Base-by-base conservation (phyloP, 2,888 invertebrate genomes). In the Hanleya hanleyi region DNA sequence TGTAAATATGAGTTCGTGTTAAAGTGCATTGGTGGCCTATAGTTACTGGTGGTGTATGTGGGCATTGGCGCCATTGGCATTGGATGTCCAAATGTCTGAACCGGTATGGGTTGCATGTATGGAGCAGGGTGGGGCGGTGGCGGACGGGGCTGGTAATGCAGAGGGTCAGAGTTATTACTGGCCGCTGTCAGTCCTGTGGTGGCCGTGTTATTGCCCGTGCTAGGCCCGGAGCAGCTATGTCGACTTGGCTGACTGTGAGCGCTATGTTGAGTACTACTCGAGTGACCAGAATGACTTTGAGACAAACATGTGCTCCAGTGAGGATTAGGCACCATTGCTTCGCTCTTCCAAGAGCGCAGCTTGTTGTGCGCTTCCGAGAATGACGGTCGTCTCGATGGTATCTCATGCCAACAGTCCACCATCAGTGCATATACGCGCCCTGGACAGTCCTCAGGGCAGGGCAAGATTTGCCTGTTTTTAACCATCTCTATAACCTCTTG, bases 371-470 rank as follows among this genome's bases (percentile, higher is more conserved):
- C 95, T 89, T 98, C 97, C 35, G 95, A 94, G 91, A 99, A 99
- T 83, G 95, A 94, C 0, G 99, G 99, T 83, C 99, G 92, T 37
- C 97, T 93, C 75, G 95, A 94, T 0, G 98, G 96, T 81, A 95
- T 94, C 90, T 99, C 98, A 85, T 96, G 96, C 99, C 99, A 99
- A 88, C 99, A 99, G 91, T 99, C 99, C 73, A 97, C 95, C 98
- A 99, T 99, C 71, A 99, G 92, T 5, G 95, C 94, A 92, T 98
- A 98, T 88, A 98, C 95, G 81, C 95, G 94, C 33, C 96, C 93
- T 0, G 99, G 98, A 88, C 98, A 98, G 79, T 95, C 95, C 77
- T 96, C 95, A 0, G 99, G 99, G 85, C 97, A 95, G 0, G 97
- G 95, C 74, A 99, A 92, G 47, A 99, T 92, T 90, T 98, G 97